Base-by-base conservation (phyloP, 2,888 invertebrate species). In the Hemithea aestivaria region DNA sequence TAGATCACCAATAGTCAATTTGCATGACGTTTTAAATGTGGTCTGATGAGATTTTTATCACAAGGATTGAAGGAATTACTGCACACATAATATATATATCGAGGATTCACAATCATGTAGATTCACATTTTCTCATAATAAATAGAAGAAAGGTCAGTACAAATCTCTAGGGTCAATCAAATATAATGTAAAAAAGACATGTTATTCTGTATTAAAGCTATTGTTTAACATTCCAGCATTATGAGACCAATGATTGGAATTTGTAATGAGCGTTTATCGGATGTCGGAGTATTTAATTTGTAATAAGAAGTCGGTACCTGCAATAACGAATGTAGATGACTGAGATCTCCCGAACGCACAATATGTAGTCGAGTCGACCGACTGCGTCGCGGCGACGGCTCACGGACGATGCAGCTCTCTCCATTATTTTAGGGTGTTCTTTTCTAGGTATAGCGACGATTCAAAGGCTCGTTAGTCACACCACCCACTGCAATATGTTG, bases 141-240 rank as follows among this genome's bases (percentile, higher is more conserved):
- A 51, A 36, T 42, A 33, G 59, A 62, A 62, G 51, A 57, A 84
- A 87, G 87, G 83, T 87, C 81, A 87, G 85, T 87, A 87, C 77
- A 73, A 54, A 56, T 58, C 53, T 59, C 54, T 68, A 78, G 79
- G 83, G 74, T 76, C 72, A 68, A 62, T 70, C 58, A 71, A 73
- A 74, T 75, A 68, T 16, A 16, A 16, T 78, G 67, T 76, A 70
- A 68, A 68, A 63, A 61, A 69, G 64, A 56, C 58, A 65, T 81
- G 60, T 73, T 63, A 73, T 69, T 78, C 71, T 79, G 69, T 82
- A 87, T 84, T 87, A 87, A 87, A 87, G 76, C 68, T 82, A 75
- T 78, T 79, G 72, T 88, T 88, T 88, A 82, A 88, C 72, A 85
- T 88, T 88, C 81, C 88, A 88, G 88, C 87, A 73, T 71, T 76